Evolutionary conservation across 2,113 vertebrate species (phyloP), one percentile per base, ranked within the genome.

Genomic region (Ptilonorhynchus violaceus): DNA sequence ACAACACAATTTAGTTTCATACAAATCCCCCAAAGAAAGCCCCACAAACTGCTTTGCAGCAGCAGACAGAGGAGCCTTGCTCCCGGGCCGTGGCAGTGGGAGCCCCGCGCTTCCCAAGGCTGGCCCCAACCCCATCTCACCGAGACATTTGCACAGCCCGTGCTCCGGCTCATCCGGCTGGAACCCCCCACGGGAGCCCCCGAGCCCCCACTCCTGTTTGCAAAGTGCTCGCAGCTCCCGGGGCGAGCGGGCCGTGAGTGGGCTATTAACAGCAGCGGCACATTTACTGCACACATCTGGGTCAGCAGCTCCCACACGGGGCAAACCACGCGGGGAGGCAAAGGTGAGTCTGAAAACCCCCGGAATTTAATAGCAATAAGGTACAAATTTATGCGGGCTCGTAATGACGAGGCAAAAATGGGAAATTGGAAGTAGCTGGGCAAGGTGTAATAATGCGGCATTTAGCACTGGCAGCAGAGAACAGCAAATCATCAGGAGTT

Each of bases 21-120:
- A 91, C 85, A 96, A 96, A 96, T 91, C 88, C 92, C 89, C 62
- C 23, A 16, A 59, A 96, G 96, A 46, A 94, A 87, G 79, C 17
- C 13, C 73, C 95, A 86, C 72, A 75, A 81, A 84, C 49, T 10
- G 68, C 80, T 93, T 35, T 68, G 81, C 68, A 41, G 79, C 76
- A 56, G 58, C 37, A 91, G 60, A 4, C 50, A 28, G 41, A 76
- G 52, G 37, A 85, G 58, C 63, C 76, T 27, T 4, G 16, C 46
- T 86, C 13, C 0, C 11, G 2, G 59, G 30, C 56, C 4, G 1
- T 4, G 21, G 78, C 79, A 27, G 6, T 4, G 33, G 2, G 25
- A 78, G 25, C 56, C 66, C 42, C 0, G 12, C 0, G 0, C 50
- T 23, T 41, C 72, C 55, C 90, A 4, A 11, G 14, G 30, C 90